phyloP scores from a whole-genome alignment of 2,113 vertebrate genomes.

The Amphiprion percula region DNA sequence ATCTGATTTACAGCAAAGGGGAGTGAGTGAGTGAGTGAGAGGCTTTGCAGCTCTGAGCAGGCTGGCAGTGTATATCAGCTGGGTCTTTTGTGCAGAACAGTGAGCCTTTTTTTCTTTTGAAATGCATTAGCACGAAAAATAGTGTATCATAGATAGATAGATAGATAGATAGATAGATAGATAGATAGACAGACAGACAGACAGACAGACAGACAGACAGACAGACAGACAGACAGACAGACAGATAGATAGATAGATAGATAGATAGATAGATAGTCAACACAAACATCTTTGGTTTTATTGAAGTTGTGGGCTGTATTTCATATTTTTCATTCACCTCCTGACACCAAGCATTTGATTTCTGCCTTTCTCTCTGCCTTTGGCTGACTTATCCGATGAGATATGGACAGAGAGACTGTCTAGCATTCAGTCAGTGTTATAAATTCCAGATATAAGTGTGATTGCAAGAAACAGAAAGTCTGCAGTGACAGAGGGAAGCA shows the following conservation, averaged over 20 bases:
- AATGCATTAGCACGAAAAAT: constrained; percentile 37
- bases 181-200: constrained; percentile 46
- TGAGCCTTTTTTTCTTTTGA: constrained; percentile 22
- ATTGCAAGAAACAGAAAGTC: constrained; percentile 21
- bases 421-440: neutral
- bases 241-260: constrained; percentile 42
- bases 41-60: constrained; percentile 57
- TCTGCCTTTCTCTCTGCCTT: neutral
- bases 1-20: constrained; percentile 69
- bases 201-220: constrained; percentile 35
- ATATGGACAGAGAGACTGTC: neutral
- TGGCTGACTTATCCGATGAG: constrained; percentile 4
- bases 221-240: constrained; percentile 43
- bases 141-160: constrained; percentile 17
- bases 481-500: constrained; percentile 31
- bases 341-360: neutral
- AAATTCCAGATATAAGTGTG: constrained; percentile 24
- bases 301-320: no score
- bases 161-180: constrained; percentile 29
- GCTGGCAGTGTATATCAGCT: constrained; percentile 52
- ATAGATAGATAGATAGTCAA: constrained; percentile 22
- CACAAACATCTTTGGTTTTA: neutral
- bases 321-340: neutral
- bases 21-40: constrained; percentile 36
- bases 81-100: constrained; percentile 49